These are phyloP conservation scores for Thalassophryne amazonica DNA, from an alignment of 2,797 vertebrate genomes.

Conservation along the genomic window DNA sequence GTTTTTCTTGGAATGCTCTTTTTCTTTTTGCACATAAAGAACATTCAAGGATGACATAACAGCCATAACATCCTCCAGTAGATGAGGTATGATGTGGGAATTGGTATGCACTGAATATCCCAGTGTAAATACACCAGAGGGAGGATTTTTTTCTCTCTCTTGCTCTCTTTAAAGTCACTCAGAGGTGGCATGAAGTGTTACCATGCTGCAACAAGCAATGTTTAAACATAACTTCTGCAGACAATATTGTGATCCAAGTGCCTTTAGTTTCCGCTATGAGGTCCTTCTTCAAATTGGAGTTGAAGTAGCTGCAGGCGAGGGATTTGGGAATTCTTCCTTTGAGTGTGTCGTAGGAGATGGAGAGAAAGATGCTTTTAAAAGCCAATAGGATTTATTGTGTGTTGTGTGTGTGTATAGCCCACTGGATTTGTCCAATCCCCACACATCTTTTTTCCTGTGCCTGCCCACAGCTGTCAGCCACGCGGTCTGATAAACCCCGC, in stretches of 20 bases:
- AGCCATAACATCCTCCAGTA: neutral
- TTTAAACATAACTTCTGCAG: conserved; percentile 45
- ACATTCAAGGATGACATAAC: neutral
- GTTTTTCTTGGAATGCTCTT: neutral
- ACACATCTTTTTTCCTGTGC: conserved; percentile 39
- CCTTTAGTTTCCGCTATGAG: conserved; percentile 32
- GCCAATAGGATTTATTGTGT: conserved; percentile 59
- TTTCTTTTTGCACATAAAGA: neutral
- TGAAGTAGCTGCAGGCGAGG: conserved; percentile 57
- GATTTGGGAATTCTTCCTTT: conserved; percentile 35
- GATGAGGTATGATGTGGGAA: neutral
- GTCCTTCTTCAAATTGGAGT: conserved; percentile 38
- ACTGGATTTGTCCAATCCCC: conserved; percentile 57
- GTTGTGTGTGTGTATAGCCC: conserved; percentile 46
- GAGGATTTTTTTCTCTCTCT: conserved; percentile 27
- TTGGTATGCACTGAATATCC: neutral
- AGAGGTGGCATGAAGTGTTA: conserved; percentile 21
- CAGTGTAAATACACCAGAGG: conserved; percentile 27
- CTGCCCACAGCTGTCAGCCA: conserved; percentile 52
- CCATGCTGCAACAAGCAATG: conserved; percentile 20
- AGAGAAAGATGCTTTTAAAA: conserved; percentile 48
- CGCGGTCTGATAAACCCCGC: conserved; percentile 55
- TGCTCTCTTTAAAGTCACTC: conserved; percentile 14
- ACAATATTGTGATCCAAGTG: conserved; percentile 37
- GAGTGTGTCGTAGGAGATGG: conserved; percentile 46